Base-by-base conservation (phyloP, 2,888 invertebrate species). In the Rhodophaea formosa region DNA sequence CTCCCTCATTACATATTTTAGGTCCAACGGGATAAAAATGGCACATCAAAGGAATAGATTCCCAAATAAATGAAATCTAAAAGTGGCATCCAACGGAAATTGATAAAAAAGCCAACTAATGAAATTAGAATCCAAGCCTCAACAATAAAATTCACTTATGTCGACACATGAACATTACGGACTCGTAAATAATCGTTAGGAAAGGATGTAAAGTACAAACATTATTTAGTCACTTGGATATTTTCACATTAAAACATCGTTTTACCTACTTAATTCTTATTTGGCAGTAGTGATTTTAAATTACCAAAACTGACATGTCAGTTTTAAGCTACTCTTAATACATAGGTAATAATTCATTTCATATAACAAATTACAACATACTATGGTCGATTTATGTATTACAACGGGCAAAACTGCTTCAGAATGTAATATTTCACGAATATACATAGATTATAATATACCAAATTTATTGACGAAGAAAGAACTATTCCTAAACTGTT, bases 251-350 rank as follows among this genome's bases (percentile, higher is more conserved):
- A 81, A 86, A 84, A 86, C 80, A 78, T 83, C 82, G 63, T 64
- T 65, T 87, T 86, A 84, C 78, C 82, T 86, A 87, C 84, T 85
- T 88, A 88, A 68, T 72, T 77, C 62, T 80, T 86, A 86, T 80
- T 79, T 88, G 90, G 89, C 90, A 89, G 90, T 89, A 85, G 79
- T 86, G 84, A 84, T 81, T 83, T 75, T 80, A 79, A 70, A 71
- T 81, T 82, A 82, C 77, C 80, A 81, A 78, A 82, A 80, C 80
- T 77, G 81, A 78, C 80, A 65, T 76, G 65, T 68, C 77, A 79
- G 70, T 84, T 80, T 75, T 75, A 79, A 74, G 71, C 85, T 88
- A 88, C 77, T 68, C 81, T 82, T 87, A 82, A 72, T 76, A 79
- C 62, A 71, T 77, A 81, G 70, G 70, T 81, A 80, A 79, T 83